Conservation (phyloP, 2,888 invertebrate species). For the Drymonia ruficornis region DNA sequence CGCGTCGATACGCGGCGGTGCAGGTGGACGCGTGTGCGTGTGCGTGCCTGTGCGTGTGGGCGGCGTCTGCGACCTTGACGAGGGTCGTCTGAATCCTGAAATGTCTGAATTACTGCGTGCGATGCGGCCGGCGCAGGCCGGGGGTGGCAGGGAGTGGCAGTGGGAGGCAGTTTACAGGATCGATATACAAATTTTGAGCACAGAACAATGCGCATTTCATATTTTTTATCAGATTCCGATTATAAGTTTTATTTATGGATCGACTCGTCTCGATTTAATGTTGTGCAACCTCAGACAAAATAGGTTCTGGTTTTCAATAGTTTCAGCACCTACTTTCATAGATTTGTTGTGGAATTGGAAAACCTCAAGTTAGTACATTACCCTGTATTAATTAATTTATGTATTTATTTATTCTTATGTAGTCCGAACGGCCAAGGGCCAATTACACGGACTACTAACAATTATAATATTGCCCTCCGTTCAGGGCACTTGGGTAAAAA, state of each 20-base stretch:
- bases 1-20: conserved; percentile 41
- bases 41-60: conserved; percentile 56
- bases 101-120: conserved; percentile 48
- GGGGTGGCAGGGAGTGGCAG: conserved; percentile 25
- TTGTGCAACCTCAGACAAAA: not conserved
- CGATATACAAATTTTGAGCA: conserved; percentile 65
- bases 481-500: too few species aligned
- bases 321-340: too few species aligned
- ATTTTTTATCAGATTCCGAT: conserved; percentile 15
- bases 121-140: conserved; percentile 42
- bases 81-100: conserved; percentile 77
- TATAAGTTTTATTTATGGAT: conserved; percentile 3
- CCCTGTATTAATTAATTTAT: too few species aligned
- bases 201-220: conserved; percentile 46
- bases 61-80: conserved; percentile 79
- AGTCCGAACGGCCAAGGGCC: too few species aligned
- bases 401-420: too few species aligned
- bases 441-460: too few species aligned
- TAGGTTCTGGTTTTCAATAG: too few species aligned
- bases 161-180: conserved; percentile 40
- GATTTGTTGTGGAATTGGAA: too few species aligned
- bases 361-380: too few species aligned
- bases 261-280: not conserved
- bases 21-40: conserved; percentile 30
- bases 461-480: too few species aligned